phyloP scores from a whole-genome alignment of 2,888 invertebrate species.

The Eugnorisma glareosa region DNA sequence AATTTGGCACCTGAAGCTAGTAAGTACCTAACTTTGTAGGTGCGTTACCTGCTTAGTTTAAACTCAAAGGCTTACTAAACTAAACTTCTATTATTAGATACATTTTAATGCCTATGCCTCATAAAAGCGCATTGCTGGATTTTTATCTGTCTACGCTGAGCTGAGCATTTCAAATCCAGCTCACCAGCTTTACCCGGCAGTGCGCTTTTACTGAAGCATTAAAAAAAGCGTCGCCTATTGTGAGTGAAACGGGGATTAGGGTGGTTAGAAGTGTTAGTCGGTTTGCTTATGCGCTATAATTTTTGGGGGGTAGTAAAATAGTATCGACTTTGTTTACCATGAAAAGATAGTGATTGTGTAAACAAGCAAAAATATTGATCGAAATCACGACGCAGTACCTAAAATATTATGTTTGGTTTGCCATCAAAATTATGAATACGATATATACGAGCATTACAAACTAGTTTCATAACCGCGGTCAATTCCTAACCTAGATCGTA shows the following conservation, averaged over 20 bases:
- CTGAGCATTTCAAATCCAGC: no score
- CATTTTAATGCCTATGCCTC: no score
- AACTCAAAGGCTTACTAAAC: no score
- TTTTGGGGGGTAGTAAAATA: not conserved
- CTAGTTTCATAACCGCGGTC: slow-evolving; percentile 59
- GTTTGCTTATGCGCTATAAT: not conserved
- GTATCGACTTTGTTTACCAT: not conserved
- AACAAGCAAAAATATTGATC: slow-evolving; percentile 30
- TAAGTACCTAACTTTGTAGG: slow-evolving; percentile 79
- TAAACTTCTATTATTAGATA: no score
- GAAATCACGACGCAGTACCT: slow-evolving; percentile 25
- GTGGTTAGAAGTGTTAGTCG: not conserved
- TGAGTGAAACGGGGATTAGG: not conserved
- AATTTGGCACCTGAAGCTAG: slow-evolving; percentile 95
- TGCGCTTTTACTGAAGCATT: no score
- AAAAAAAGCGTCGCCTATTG: no score
- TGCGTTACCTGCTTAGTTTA: no score
- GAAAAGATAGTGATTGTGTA: not conserved
- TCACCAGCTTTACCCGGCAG: no score
- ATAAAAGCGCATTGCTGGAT: no score
- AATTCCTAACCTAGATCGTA: slow-evolving; percentile 73
- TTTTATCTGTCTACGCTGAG: no score
- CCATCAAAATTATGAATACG: slow-evolving; percentile 50
- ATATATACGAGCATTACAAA: slow-evolving; percentile 51
- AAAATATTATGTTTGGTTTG: slow-evolving; percentile 28